Evolutionary conservation across 2,888 invertebrate species (phyloP).

Genomic region (Tanypteryx hageni): DNA sequence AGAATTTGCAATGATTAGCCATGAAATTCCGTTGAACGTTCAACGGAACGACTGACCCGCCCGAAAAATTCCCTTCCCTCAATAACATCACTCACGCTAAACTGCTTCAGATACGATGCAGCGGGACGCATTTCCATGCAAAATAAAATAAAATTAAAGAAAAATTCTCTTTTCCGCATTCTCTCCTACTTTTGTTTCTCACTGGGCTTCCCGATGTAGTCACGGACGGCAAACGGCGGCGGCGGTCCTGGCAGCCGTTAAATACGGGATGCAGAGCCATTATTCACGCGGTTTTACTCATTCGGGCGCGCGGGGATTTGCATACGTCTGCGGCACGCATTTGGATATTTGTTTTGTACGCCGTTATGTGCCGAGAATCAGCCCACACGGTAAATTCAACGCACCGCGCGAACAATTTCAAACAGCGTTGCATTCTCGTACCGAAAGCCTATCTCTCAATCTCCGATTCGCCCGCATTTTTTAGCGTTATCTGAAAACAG

Average conservation of each 20-base stretch:
- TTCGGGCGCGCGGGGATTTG: background rate
- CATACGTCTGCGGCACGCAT: conserved; percentile 18
- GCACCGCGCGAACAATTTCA: background rate
- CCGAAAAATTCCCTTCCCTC: no score
- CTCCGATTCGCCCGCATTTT: background rate
- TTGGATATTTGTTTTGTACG: conserved; percentile 26
- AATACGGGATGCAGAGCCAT: background rate
- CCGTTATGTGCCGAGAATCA: background rate
- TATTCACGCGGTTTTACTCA: conserved; percentile 15
- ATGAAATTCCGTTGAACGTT: no score
- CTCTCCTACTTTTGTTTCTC: background rate
- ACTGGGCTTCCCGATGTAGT: conserved; percentile 2
- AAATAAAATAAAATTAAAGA: background rate
- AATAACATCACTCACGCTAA: no score
- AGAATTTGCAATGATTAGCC: no score
- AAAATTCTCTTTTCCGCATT: background rate
- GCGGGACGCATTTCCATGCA: no score
- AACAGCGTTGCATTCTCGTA: background rate
- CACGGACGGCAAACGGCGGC: background rate
- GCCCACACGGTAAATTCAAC: background rate
- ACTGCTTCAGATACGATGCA: no score
- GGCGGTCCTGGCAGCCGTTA: background rate
- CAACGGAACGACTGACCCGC: no score
- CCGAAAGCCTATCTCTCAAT: background rate
- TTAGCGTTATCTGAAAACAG: background rate